Evolutionary conservation across 2,888 invertebrate species (phyloP), one percentile per base, ranked within the genome.

Genomic region (Pachliopta kotzebuea): DNA sequence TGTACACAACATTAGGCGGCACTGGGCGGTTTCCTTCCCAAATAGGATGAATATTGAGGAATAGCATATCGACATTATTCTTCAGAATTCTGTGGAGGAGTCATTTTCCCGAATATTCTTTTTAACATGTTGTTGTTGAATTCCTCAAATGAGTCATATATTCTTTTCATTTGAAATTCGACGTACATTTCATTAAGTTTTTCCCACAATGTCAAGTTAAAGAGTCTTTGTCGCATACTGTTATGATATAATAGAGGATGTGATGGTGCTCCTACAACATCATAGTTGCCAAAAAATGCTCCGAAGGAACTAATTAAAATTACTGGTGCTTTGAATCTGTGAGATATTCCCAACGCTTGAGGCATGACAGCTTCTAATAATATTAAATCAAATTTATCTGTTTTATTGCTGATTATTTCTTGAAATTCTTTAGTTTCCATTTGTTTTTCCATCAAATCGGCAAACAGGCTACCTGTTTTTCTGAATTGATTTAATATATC

Each of bases 271-370:
- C 78, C 78, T 0, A 78, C 23, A 0, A 56, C 21, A 4, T 72
- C 66, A 11, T 71, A 68, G 20, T 69, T 72, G 11, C 66, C 60
- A 59, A 42, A 4, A 20, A 68, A 0, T 0, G 67, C 14, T 8
- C 74, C 75, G 4, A 77, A 72, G 0, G 81, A 80, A 62, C 76
- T 78, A 0, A 83, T 52, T 56, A 69, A 70, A 14, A 83, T 81
- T 0, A 73, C 71, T 0, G 83, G 81, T 0, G 67, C 76, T 63
- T 80, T 77, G 26, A 71, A 75, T 0, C 76, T n/a, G 56, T 81
- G 74, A 0, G 75, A 66, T 4, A 76, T 68, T 0, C 69, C 71
- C n/a, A 79, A 61, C 0, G 70, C 63, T 2, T 72, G 65, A 52
- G 68, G 63, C 0, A 66, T 23, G 23, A 54, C 67, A 2, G 76